phyloP scores from a whole-genome alignment of 1,140 invertebrate species.

The Saccostrea echinata region DNA sequence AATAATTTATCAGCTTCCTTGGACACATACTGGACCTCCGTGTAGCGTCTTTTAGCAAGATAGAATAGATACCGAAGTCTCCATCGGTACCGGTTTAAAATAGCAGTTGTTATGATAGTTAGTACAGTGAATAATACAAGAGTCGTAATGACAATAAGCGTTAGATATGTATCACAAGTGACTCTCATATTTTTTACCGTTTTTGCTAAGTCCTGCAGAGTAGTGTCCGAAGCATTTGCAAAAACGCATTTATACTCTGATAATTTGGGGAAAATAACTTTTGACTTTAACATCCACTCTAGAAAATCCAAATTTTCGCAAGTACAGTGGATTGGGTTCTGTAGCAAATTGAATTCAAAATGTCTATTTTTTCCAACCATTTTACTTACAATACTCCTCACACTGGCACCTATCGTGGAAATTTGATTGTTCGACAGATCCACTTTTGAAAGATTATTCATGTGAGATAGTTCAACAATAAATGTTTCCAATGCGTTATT shows the following conservation, averaged over 20 bases:
- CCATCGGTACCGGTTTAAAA: conserved; percentile 55
- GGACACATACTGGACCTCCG: background rate
- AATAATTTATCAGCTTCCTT: background rate
- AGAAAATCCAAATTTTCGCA: background rate
- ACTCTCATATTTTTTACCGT: background rate
- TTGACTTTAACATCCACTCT: background rate
- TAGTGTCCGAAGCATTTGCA: background rate
- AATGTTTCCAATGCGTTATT: background rate
- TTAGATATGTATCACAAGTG: background rate
- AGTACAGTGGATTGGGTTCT: background rate
- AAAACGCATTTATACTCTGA: background rate
- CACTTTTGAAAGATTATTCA: background rate
- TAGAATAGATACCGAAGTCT: conserved; percentile 65
- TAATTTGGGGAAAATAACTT: background rate
- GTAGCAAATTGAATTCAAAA: background rate
- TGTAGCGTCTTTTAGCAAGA: conserved; percentile 48
- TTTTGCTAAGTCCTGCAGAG: background rate
- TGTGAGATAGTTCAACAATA: background rate
- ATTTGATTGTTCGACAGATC: conserved; percentile 35
- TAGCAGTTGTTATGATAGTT: background rate
- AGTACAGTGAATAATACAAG: background rate
- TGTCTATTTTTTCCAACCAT: background rate
- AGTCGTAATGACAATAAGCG: background rate
- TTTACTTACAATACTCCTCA: background rate
- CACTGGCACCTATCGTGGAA: background rate